Evolutionary conservation across 2,113 vertebrate genomes (phyloP), one percentile per base, ranked within the genome.

Genomic region (Zosterops hypoxanthus): DNA sequence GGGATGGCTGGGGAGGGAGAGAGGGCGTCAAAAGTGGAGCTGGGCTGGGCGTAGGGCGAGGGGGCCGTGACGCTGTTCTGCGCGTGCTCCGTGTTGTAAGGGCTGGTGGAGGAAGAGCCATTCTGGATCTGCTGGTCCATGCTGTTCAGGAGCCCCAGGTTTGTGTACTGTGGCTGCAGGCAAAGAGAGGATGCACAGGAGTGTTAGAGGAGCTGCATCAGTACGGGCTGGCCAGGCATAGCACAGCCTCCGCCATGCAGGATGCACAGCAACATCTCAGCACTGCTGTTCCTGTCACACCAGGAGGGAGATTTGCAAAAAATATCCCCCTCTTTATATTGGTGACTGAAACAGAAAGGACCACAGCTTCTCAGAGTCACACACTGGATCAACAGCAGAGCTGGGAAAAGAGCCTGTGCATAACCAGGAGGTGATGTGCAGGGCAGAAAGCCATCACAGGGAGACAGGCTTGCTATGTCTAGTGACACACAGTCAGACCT

Each of bases 81-180:
- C 1, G 99, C 97, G 0, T 99, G 99, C 88, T 99, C 99, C 24
- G 99, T 99, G 98, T 99, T 99, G 97, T 99, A 99, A 14, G 99
- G 99, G 94, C 99, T 99, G 92, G 99, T 99, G 63, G 99, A 99
- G 5, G 99, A 99, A 91, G 99, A 99, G 12, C 99, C 99, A 36
- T 99, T 99, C 97, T 99, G 99, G 36, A 99, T 99, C 98, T 98
- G 99, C 98, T 99, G 99, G 98, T 99, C 99, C 99, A 99, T 99
- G 97, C 99, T 99, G 97, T 99, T 99, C 94, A 99, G 98, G 96
- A 99, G 99, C 97, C 99, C 99, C 99, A 99, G 98, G 96, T 99
- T 99, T 4, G 99, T 99, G 79, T 99, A 99, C 98, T 99, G 99
- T 1, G 99, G 99, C 99, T 99, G 95, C 65, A 97, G 39, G 82